Evolutionary conservation across 1,140 invertebrate genomes (phyloP), one percentile per base, ranked within the genome.

Genomic region (Drosophila sproati): DNA sequence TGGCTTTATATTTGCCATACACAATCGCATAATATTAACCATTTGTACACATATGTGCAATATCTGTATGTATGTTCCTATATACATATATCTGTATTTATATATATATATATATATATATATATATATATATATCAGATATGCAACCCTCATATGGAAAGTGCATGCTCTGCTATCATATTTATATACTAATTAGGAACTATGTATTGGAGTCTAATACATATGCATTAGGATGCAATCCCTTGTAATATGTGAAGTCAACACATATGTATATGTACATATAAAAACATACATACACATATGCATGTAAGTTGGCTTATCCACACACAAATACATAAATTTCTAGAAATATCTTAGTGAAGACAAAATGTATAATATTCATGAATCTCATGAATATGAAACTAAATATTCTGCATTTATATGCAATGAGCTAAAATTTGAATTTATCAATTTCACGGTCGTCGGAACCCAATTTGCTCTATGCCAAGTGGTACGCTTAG

Each of bases 301-400:
- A 4, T 1, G 20, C 3, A n/a, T 37, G 51, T 37, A 3, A 8
- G 8, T 10, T n/a, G 20, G 37, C 54, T 41, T 20, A 20, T 20
- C 20, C 4, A 20, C 8, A 20, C n/a, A 12, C 43, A 12, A 29
- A 41, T 34, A 29, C 35, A 55, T 55, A 55, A 20, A 54, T 54
- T 54, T 39, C 37, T 34, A 29, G 12, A 39, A 39, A 70, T 64
- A 39, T 47, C 60, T 39, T 31, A 39, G 31, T n/a, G 29, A 35
- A 57, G 43, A 51, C 61, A 57, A 3, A 35, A 35, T 55, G 51
- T 39, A 32, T 39, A 39, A 48, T 55, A 55, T 63, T 52, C 52
- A 43, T 54, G 52, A 56, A 64, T 39, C 57, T 73, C 70, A 67
- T 73, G 70, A 73, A 73, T 73, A 67, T 67, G 54, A 73, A 73